A percentile compares a stretch with the other conserved stretches of the same genome.
Conservation (phyloP, 2,888 invertebrate species). For the Lasioglossum pauxillum region DNA sequence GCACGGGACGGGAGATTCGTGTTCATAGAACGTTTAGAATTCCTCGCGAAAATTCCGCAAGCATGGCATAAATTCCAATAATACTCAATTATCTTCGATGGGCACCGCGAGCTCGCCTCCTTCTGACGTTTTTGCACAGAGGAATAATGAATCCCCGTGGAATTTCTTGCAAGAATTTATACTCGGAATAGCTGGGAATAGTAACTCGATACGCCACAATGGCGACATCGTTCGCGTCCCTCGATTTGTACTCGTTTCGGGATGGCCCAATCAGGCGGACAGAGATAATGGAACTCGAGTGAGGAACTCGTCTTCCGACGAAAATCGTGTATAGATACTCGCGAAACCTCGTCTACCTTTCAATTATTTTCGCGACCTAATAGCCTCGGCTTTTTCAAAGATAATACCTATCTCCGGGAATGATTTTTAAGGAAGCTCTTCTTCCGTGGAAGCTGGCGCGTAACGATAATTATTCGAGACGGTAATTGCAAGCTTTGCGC, state of each 20-base stretch:
- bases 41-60: constrained; percentile 8
- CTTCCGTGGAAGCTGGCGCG: not conserved
- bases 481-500: constrained; percentile 43
- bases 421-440: not conserved
- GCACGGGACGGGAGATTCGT: not conserved
- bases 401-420: not conserved
- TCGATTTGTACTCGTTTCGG: constrained; percentile 62
- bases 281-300: constrained; percentile 74
- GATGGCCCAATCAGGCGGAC: constrained; percentile 75
- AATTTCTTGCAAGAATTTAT: constrained; percentile 23
- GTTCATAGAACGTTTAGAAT: not conserved
- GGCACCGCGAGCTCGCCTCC: not conserved
- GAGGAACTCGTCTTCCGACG: constrained; percentile 58
- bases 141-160: constrained; percentile 21
- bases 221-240: constrained; percentile 12
- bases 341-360: not conserved
- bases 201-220: constrained; percentile 28
- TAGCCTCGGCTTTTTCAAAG: not conserved
- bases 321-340: not conserved
- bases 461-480: constrained; percentile 19
- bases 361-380: not conserved
- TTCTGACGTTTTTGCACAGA: not conserved
- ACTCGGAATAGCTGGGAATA: constrained; percentile 10
- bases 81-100: constrained; percentile 18
- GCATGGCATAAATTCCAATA: constrained; percentile 16